These are phyloP conservation scores for Nannoperca obscura DNA, from an alignment of 2,797 vertebrate genomes.

Conservation along the genomic window DNA sequence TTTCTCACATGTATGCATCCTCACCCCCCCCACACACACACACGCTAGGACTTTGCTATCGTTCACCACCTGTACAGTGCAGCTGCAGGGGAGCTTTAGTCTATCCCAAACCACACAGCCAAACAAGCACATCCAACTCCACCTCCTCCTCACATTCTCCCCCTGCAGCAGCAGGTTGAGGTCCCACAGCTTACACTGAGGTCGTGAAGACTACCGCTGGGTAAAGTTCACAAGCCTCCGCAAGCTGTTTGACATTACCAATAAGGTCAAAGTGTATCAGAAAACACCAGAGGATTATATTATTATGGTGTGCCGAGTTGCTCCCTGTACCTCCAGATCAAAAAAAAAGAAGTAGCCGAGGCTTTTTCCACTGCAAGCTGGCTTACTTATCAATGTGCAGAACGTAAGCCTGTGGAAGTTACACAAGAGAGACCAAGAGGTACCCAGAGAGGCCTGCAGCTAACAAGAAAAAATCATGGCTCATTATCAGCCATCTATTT, in stretches of 20 bases:
- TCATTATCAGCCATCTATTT: constrained; percentile 85
- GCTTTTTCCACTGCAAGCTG: constrained; percentile 26
- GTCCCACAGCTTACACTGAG: constrained; percentile 73
- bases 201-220: constrained; percentile 74
- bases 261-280: constrained; percentile 83
- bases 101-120: constrained; percentile 75
- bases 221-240: constrained; percentile 83
- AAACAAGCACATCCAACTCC: constrained; percentile 69
- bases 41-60: constrained; percentile 40
- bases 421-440: constrained; percentile 73
- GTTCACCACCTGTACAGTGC: constrained; percentile 74
- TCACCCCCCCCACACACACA: constrained; percentile 36
- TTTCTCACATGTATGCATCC: constrained; percentile 55
- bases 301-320: constrained; percentile 58
- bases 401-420: constrained; percentile 58
- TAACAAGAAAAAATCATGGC: constrained; percentile 61
- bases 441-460: constrained; percentile 71
- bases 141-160: constrained; percentile 45
- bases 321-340: constrained; percentile 36
- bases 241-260: constrained; percentile 85
- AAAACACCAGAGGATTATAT: constrained; percentile 75
- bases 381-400: constrained; percentile 60
- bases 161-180: constrained; percentile 74
- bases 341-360: constrained; percentile 33
- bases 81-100: constrained; percentile 68